These are phyloP conservation scores for Lepus oiostolus DNA, from an alignment of 2,797 vertebrate genomes.

Conservation along the genomic window DNA sequence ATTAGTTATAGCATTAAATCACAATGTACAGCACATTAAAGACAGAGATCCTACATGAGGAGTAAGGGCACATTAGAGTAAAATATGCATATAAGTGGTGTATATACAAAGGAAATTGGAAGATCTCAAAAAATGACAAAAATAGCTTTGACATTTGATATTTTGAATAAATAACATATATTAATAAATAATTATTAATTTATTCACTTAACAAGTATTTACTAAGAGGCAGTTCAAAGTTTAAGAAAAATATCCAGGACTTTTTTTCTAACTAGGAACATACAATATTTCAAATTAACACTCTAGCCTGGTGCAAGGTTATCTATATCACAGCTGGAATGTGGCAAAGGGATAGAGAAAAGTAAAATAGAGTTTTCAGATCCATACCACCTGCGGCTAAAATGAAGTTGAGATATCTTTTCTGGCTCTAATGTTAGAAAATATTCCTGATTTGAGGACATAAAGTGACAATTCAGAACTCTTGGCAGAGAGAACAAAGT, in stretches of 20 bases:
- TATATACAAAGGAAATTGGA: neutral
- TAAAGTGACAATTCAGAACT: conserved; percentile 63
- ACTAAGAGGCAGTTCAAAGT: neutral
- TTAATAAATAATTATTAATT: neutral
- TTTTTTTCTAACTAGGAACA: conserved; percentile 11
- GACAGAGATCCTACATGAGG: too few relatives aligned
- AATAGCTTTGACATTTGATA: conserved; percentile 6
- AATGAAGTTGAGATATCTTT: conserved; percentile 58
- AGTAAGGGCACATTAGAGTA: neutral
- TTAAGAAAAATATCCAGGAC: conserved; percentile 43
- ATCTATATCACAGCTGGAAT: conserved; percentile 51
- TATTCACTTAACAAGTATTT: conserved; percentile 43
- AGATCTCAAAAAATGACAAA: neutral
- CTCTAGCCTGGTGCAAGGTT: neutral
- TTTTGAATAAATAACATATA: neutral
- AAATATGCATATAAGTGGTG: neutral
- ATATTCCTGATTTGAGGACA: conserved; percentile 12
- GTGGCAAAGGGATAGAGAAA: neutral
- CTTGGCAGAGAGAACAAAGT: conserved; percentile 39
- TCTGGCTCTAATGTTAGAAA: conserved; percentile 61
- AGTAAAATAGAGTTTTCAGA: conserved; percentile 12
- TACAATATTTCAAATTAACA: conserved; percentile 58
- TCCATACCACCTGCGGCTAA: conserved; percentile 49
- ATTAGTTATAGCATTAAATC: too few relatives aligned
- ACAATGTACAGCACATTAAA: too few relatives aligned